Evolutionary conservation across 2,113 vertebrate species (phyloP).

Genomic region (Leucosticte australis): DNA sequence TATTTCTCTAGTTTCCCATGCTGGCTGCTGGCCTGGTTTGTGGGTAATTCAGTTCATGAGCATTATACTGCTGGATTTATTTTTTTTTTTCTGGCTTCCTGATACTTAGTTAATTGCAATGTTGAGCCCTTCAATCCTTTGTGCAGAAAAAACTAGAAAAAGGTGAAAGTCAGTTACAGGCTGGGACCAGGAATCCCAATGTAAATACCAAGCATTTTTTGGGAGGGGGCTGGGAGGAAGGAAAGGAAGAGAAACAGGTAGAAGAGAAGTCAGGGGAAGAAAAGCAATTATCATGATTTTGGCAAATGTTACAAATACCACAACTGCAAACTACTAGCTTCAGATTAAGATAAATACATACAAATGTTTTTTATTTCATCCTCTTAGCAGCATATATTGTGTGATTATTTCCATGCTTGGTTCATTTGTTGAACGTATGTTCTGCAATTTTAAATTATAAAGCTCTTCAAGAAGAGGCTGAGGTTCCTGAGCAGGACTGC

Average conservation of each 20-base stretch:
- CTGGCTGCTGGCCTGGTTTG: conserved; percentile 32
- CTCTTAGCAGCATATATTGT: neutral
- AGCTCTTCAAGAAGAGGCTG: neutral
- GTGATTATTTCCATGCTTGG: neutral
- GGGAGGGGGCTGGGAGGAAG: neutral
- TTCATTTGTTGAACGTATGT: neutral
- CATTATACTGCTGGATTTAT: neutral
- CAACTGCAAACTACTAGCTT: neutral
- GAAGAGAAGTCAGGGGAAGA: neutral
- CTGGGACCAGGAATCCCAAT: neutral
- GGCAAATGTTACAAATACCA: neutral
- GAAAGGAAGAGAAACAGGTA: neutral
- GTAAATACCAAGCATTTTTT: neutral
- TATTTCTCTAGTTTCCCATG: conserved; percentile 17
- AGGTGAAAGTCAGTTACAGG: neutral
- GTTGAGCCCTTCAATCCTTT: neutral
- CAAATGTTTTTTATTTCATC: neutral
- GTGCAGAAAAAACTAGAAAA: neutral
- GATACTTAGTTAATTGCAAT: neutral
- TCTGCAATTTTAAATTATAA: neutral
- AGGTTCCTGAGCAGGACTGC: neutral
- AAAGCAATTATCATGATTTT: neutral
- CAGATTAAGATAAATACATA: neutral
- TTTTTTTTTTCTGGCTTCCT: neutral
- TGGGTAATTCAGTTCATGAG: neutral